Evolutionary conservation across 2,113 vertebrate genomes (phyloP).

Genomic region (Microtus montanus): DNA sequence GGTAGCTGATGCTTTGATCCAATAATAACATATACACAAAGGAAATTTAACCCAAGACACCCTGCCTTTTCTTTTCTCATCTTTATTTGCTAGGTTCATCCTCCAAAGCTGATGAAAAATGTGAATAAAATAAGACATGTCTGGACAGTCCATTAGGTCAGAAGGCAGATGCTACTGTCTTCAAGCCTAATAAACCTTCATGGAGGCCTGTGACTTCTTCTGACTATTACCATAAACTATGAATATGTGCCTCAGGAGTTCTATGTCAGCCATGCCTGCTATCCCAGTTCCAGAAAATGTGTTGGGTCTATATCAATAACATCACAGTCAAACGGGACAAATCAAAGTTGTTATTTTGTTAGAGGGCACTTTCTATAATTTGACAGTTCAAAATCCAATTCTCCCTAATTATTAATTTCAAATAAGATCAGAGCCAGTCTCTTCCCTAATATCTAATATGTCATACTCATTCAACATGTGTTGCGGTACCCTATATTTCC

Average conservation of each 20-base stretch:
- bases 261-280: background rate
- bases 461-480: background rate
- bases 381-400: background rate
- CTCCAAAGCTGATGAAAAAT: background rate
- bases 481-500: background rate
- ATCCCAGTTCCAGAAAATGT: background rate
- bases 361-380: background rate
- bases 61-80: background rate
- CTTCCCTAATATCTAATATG: background rate
- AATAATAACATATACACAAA: background rate
- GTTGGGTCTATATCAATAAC: background rate
- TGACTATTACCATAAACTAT: background rate
- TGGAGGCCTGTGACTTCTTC: background rate
- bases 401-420: background rate
- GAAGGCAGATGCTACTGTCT: background rate
- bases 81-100: background rate
- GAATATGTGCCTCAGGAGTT: background rate
- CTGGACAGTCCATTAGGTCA: background rate
- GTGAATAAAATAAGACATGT: background rate
- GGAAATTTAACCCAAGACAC: background rate
- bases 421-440: background rate
- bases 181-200: background rate
- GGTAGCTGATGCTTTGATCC: background rate
- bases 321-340: background rate
- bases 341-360: background rate